phyloP scores from a whole-genome alignment of 2,113 vertebrate genomes.

The Pontoporia blainvillei region DNA sequence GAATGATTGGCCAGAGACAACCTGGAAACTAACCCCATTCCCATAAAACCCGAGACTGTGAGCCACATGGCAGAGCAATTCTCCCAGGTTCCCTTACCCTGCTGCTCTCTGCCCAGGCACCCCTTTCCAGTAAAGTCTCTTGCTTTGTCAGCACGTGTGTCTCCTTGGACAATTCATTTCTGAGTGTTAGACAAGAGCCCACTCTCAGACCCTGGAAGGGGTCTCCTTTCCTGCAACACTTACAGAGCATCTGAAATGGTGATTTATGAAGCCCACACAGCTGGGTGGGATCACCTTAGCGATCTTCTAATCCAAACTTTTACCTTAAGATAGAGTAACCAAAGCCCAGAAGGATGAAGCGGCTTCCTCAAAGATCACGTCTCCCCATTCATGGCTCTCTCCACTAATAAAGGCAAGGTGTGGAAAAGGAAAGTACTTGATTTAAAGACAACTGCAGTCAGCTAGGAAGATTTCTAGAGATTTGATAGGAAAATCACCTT shows the following conservation, averaged over 20 bases:
- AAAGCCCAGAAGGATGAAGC: not conserved
- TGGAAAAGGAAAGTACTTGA: not conserved
- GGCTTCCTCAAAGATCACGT: not conserved
- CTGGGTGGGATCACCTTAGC: not conserved
- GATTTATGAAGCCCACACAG: not conserved
- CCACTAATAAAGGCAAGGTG: not conserved
- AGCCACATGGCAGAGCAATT: too few species aligned
- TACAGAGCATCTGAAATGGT: not conserved
- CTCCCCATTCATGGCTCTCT: not conserved
- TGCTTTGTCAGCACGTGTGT: too few species aligned
- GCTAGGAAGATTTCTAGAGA: conserved; percentile 28
- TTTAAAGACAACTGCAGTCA: conserved; percentile 4
- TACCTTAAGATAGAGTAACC: not conserved
- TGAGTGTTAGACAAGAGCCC: too few species aligned
- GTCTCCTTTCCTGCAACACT: too few species aligned
- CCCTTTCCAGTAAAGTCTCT: too few species aligned
- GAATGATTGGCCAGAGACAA: too few species aligned
- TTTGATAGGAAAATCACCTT: conserved; percentile 43
- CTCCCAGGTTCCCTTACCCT: too few species aligned
- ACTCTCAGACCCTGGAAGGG: too few species aligned
- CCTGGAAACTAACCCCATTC: too few species aligned
- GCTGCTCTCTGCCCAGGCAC: too few species aligned
- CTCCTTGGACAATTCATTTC: too few species aligned
- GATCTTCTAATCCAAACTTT: not conserved
- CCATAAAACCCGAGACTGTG: too few species aligned